phyloP scores from a whole-genome alignment of 2,888 invertebrate species.

The Nowickia ferox region DNA sequence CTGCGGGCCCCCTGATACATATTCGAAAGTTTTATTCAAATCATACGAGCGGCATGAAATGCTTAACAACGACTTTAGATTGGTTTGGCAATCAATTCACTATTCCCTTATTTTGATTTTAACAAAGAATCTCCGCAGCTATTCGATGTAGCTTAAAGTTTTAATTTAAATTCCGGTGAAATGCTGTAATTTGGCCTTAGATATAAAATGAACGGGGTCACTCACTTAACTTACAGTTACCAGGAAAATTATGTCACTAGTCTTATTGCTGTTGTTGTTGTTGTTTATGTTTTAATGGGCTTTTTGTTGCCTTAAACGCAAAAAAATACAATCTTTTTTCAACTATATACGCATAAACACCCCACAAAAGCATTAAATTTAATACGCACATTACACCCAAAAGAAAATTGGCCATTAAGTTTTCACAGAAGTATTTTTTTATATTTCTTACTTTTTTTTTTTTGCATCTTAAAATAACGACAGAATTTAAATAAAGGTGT shows the following conservation, averaged over 20 bases:
- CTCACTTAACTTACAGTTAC: constrained; percentile 64
- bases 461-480: constrained; percentile 26
- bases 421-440: constrained; percentile 69
- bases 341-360: constrained; percentile 78
- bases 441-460: constrained; percentile 3
- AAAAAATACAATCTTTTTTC: constrained; percentile 45
- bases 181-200: too few species aligned
- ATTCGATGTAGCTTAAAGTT: too few species aligned
- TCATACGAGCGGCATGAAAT: too few species aligned
- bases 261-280: not conserved
- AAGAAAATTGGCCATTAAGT: constrained; percentile 81
- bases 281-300: constrained; percentile 8
- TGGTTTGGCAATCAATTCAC: too few species aligned
- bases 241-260: constrained; percentile 49
- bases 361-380: constrained; percentile 80
- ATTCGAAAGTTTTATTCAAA: too few species aligned
- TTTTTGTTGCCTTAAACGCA: constrained; percentile 13
- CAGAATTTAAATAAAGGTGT: constrained; percentile 80
- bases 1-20: too few species aligned
- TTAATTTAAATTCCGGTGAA: too few species aligned
- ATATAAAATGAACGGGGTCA: constrained; percentile 67
- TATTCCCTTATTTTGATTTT: too few species aligned
- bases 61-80: too few species aligned
- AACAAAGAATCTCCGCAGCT: too few species aligned
- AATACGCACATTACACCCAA: constrained; percentile 80